Evolutionary conservation across 2,113 vertebrate species (phyloP), one percentile per base, ranked within the genome.

Genomic region (Channa argus): DNA sequence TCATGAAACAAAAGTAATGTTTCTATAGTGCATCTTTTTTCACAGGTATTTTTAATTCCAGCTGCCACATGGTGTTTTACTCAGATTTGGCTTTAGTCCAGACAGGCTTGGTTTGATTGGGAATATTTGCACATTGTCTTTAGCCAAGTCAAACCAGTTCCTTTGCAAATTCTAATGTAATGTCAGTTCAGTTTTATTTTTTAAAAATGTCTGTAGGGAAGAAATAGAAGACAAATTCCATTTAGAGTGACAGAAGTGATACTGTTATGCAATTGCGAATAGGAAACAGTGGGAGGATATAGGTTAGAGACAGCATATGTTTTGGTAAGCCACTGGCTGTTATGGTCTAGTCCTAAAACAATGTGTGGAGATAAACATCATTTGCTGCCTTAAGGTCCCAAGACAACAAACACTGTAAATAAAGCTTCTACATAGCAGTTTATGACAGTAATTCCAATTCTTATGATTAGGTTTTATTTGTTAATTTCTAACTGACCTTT

Each of bases 251-350:
- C 77, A 87, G 82, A 85, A 87, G 84, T 77, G 60, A 80, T 43
- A 88, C 41, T 47, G 55, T 91, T 91, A 73, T 64, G 87, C 70
- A 91, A 91, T 68, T 50, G 13, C 41, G 64, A 43, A 75, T 69
- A 91, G 90, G 87, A 92, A 90, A 77, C 54, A 39, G 72, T 59
- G 69, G 86, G 79, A 75, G 78, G 80, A 88, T 62, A 81, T 46
- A 63, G 15, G 33, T 62, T 62, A 24, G 0, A 36, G 71, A 88
- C 53, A 45, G 84, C 24, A 24, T 24, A 24, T 24, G 24, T 24
- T 24, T 24, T 24, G 24, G 24, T 24, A 24, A 24, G 24, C 24
- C 24, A 24, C 24, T 24, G 24, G 24, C 24, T 24, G 24, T 24
- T 24, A 24, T 24, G 24, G 24, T 24, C 24, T 24, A 24, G 24